Percentiles rank a stretch among this genome's conserved stretches.
Evolutionary conservation across 1,140 invertebrate species (phyloP).

Genomic region (Drosophila murphyi): DNA sequence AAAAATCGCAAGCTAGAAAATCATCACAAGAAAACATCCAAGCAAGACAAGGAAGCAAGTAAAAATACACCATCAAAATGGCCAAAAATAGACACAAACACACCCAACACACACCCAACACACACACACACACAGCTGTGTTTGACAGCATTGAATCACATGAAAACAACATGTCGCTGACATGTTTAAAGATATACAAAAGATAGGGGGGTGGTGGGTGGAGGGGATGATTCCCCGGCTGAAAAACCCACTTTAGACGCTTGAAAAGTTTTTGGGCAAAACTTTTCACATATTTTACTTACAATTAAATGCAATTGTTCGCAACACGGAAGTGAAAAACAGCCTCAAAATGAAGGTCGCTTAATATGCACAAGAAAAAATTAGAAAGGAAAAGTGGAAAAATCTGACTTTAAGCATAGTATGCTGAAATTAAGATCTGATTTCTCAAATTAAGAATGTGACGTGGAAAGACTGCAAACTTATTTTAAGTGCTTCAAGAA

Average conservation of each 20-base stretch:
- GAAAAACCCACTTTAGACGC: conserved; percentile 44
- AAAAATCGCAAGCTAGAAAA: conserved; percentile 75
- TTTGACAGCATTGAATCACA: conserved; percentile 69
- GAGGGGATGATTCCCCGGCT: background rate
- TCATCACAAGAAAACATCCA: conserved; percentile 33
- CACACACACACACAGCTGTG: conserved; percentile 50
- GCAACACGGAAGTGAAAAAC: conserved; percentile 8
- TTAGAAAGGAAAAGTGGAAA: too few relatives aligned
- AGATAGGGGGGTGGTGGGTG: background rate
- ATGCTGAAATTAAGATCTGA: too few relatives aligned
- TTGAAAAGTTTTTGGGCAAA: conserved; percentile 66
- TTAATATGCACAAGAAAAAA: background rate
- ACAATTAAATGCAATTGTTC: conserved; percentile 81
- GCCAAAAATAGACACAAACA: conserved; percentile 18
- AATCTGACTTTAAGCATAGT: too few relatives aligned
- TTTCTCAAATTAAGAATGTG: too few relatives aligned
- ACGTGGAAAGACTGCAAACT: too few relatives aligned
- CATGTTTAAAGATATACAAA: conserved; percentile 43
- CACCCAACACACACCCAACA: conserved; percentile 12
- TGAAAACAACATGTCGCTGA: conserved; percentile 81
- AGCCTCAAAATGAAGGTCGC: conserved; percentile 31
- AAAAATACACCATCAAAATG: conserved; percentile 50
- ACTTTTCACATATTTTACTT: conserved; percentile 83
- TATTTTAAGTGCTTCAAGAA: too few relatives aligned
- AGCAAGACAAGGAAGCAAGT: conserved; percentile 20